Base-by-base conservation (phyloP, 2,797 vertebrate genomes). In the Sebastes itinus region DNA sequence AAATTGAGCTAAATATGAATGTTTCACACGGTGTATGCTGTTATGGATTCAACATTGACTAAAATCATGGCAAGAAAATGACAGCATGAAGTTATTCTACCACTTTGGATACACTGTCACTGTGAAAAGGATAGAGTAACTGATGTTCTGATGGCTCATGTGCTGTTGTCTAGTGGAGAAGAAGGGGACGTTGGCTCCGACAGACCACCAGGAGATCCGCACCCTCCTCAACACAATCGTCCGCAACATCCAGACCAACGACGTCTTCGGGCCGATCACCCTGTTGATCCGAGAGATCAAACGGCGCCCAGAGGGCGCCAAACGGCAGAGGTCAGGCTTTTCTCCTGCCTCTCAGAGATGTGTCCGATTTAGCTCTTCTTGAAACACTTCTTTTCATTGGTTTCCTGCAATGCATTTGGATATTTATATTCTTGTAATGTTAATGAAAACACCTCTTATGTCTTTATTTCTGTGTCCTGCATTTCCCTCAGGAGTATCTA, bases 221-320 rank as follows among this genome's bases (percentile, higher is more conserved):
- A 85, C 92, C 61, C 96, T 99, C 82, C 95, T 99, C 52, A 98
- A 99, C 87, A 95, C 89, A 22, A 96, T 99, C 58, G 97, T 96
- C 70, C 94, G 97, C 52, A 97, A 94, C 87, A 99, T 99, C 94
- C 98, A 99, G 81, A 96, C 96, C 84, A 99, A 99, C 38, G 95
- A 99, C 5, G 97, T 99, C 42, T 95, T 96, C 13, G 96, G 96
- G 25, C 99, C 98, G 0, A 98, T 99, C 89, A 96, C 91, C 88
- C 93, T 98, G 71, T 93, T 99, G n/a, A 89, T 97, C 59, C 80
- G 95, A 42, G 96, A 96, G 91, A 89, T 95, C 86, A 96, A 95
- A 75, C 92, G 78, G 13, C 93, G 92, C 2, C 96, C 96, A 30
- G 95, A 95, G 54, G 91, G 85, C 0, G 72, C 91, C 42, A 98